A percentile compares a stretch with the other conserved stretches of the same genome.
These are phyloP conservation scores for Verasper variegatus DNA, from an alignment of 2,113 vertebrate genomes.

Conservation along the genomic window DNA sequence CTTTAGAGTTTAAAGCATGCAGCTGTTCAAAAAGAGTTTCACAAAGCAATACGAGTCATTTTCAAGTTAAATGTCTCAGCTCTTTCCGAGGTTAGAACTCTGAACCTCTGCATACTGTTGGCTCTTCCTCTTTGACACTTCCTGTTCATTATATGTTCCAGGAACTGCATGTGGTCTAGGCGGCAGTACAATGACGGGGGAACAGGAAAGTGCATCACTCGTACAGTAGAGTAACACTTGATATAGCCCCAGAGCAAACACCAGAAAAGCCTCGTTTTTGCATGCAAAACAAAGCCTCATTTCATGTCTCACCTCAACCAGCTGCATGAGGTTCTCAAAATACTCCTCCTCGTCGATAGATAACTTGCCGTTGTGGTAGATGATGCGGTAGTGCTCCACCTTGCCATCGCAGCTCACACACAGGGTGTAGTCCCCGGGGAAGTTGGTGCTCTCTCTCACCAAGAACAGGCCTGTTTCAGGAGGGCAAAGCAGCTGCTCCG, in stretches of 20 bases:
- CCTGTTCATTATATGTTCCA: conserved; percentile 81
- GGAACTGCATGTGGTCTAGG: conserved; percentile 69
- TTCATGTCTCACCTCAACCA: conserved; percentile 89
- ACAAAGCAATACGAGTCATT: conserved; percentile 12
- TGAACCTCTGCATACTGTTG: conserved; percentile 50
- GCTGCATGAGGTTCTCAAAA: conserved; percentile 98
- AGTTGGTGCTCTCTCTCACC: conserved; percentile 98
- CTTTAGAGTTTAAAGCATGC: not conserved
- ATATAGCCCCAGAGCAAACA: conserved; percentile 4
- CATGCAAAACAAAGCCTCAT: not conserved
- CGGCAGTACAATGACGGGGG: conserved; percentile 28
- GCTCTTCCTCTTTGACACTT: conserved; percentile 81
- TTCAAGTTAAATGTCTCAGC: not conserved
- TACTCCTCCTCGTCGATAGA: conserved; percentile 94
- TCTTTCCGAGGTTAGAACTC: conserved; percentile 46
- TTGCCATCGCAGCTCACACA: conserved; percentile 96
- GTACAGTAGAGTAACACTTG: conserved; percentile 7
- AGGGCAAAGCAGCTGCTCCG: conserved; percentile 88
- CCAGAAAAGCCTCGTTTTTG: not conserved
- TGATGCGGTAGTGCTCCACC: conserved; percentile 98
- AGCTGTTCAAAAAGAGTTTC: conserved; percentile 8
- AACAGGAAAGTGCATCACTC: conserved; percentile 16
- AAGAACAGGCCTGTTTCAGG: conserved; percentile 93
- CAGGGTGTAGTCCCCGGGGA: conserved; percentile 96
- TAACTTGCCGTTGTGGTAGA: conserved; percentile 93